These are phyloP conservation scores for Caiman crocodilus DNA, from an alignment of 2,797 vertebrate species.

Conservation along the genomic window DNA sequence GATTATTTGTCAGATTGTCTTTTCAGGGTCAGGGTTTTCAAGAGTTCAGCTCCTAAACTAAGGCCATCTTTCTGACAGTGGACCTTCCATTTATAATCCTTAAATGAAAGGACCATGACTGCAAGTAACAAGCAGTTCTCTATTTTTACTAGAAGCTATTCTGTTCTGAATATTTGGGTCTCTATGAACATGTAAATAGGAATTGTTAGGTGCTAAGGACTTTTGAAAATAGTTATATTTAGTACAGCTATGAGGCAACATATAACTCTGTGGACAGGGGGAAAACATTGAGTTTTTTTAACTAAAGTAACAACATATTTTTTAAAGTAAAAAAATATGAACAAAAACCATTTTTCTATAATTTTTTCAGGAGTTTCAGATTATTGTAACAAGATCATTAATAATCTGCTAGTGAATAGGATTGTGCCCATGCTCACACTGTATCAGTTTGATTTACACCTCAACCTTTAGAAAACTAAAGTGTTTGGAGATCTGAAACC, in stretches of 20 bases:
- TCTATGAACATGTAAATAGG: constrained; percentile 50
- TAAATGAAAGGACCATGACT: constrained; percentile 62
- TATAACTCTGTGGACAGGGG: constrained; percentile 39
- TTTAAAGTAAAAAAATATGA: constrained; percentile 10
- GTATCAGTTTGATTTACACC: constrained; percentile 86
- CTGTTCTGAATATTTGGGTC: constrained; percentile 65
- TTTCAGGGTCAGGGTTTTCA: not conserved
- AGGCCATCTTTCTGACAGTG: not conserved
- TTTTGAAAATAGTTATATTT: constrained; percentile 52
- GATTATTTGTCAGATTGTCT: constrained; percentile 9
- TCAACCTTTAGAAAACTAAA: constrained; percentile 85
- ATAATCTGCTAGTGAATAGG: constrained; percentile 80
- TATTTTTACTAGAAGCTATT: constrained; percentile 40
- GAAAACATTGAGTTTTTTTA: constrained; percentile 13
- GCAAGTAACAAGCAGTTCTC: constrained; percentile 37
- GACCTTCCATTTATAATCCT: constrained; percentile 45
- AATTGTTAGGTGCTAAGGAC: constrained; percentile 43
- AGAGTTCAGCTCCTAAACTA: not conserved
- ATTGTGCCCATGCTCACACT: constrained; percentile 85
- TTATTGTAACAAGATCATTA: constrained; percentile 88
- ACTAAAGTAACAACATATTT: not conserved
- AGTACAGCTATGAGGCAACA: constrained; percentile 29
- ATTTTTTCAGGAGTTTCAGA: constrained; percentile 76
- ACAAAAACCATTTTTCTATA: constrained; percentile 7
- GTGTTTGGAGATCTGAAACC: constrained; percentile 81